phyloP scores from a whole-genome alignment of 92 coral and sea anemone species.

The Parazoanthus swiftii region DNA sequence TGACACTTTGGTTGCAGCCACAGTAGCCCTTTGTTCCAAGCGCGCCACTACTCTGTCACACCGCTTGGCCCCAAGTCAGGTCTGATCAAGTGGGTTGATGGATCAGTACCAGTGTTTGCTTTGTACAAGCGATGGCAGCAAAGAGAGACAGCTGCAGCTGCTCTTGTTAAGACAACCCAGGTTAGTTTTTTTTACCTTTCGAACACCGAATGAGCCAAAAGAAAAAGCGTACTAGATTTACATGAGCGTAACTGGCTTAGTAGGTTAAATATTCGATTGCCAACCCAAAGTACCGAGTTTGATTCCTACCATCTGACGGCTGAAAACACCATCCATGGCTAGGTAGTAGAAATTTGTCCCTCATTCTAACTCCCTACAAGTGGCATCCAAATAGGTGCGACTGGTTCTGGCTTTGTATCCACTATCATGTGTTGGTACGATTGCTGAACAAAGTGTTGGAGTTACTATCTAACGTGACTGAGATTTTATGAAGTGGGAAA shows the following conservation, averaged over 20 bases:
- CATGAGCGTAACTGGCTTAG: neutral
- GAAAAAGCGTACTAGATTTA: neutral
- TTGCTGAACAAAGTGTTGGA: too few relatives aligned
- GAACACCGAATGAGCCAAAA: neutral
- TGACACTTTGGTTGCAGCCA: constrained; percentile 48
- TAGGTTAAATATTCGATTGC: neutral
- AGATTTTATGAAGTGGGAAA: neutral
- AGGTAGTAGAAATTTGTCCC: too few relatives aligned
- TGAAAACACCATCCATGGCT: neutral
- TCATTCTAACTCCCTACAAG: neutral
- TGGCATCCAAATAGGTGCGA: neutral
- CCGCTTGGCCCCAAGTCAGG: constrained; percentile 99
- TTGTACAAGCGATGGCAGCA: constrained; percentile 99
- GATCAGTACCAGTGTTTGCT: constrained; percentile 94
- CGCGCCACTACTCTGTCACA: constrained; percentile 97
- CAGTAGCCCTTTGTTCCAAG: constrained; percentile 85
- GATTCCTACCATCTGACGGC: neutral
- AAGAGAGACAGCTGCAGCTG: constrained; percentile 80
- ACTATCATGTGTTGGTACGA: neutral
- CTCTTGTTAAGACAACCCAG: constrained; percentile 79
- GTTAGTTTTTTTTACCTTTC: constrained; percentile 40
- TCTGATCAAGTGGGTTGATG: constrained; percentile 98
- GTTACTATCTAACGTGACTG: too few relatives aligned
- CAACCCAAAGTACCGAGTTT: neutral
- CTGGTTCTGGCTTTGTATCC: neutral